Base-by-base conservation (phyloP, 2,113 vertebrate species). In the Desmodus rotundus region DNA sequence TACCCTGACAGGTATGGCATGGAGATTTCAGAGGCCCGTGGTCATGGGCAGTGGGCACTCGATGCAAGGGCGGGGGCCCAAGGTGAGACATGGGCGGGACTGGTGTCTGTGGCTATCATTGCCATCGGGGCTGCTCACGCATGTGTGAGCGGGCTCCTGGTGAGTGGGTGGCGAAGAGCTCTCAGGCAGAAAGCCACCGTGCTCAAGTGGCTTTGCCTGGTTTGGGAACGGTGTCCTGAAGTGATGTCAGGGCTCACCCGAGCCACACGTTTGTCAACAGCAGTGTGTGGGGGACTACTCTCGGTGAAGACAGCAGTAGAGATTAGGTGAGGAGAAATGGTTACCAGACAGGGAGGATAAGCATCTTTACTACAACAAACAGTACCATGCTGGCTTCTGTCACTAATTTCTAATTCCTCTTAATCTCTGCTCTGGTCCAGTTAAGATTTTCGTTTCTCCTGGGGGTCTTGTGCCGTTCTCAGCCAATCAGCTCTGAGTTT, bases 11-110 rank as follows among this genome's bases (percentile, higher is more conserved):
- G 95, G 96, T 93, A 43, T 87, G 96, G 88, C 83, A 73, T 91
- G 84, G 94, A 97, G 94, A 97, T 96, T 93, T 91, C 96, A 97
- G 94, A 88, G 97, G 93, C 97, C 94, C 72, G 83, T 58, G 4
- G 61, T 97, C 89, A 76, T 41, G 94, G 94, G 89, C 15, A 73
- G 97, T 95, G 97, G 97, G 97, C 83, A 93, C 95, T 95, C 94
- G 94, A 67, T 92, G 91, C 94, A 97, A 97, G 97, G 97, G 93
- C 97, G 95, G 97, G 96, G 96, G 96, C 95, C 20, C 95, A 78
- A 96, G 98, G 96, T 82, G 97, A 96, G 97, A 96, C 61, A 28
- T 89, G 87, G 95, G 96, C 93, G 97, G 97, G 98, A 92, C 96
- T 97, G 96, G 97, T 58, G 68, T 95, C 96, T 94, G 92, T 97